A percentile compares a stretch with the other conserved stretches of the same genome.
phyloP scores from a whole-genome alignment of 2,888 invertebrate genomes.

The Pterobdella sp. region DNA sequence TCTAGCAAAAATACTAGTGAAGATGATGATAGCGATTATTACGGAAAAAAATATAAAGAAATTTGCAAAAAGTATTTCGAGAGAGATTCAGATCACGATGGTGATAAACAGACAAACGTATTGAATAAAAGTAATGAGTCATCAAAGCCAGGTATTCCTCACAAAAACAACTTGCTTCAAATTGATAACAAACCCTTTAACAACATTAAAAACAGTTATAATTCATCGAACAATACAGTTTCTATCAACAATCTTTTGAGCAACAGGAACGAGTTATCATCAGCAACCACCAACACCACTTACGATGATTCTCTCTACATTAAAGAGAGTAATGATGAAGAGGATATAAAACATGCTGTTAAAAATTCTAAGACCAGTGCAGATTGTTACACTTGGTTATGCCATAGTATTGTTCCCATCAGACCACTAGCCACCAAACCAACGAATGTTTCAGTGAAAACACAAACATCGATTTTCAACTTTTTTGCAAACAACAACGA shows the following conservation, averaged over 20 bases:
- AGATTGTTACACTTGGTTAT: background rate
- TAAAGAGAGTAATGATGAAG: background rate
- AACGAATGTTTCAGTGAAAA: background rate
- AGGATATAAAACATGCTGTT: background rate
- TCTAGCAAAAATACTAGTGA: too few species aligned
- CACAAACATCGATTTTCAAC: background rate
- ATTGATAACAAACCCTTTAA: background rate
- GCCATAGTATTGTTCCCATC: background rate
- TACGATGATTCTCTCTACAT: background rate
- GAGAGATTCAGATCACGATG: conserved; percentile 10
- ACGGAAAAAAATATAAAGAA: background rate
- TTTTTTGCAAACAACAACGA: background rate
- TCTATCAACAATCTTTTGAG: background rate
- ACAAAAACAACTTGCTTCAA: background rate
- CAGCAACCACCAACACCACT: background rate
- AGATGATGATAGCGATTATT: background rate
- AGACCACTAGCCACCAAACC: background rate
- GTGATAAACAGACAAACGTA: background rate
- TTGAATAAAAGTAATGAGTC: background rate
- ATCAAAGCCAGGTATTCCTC: background rate
- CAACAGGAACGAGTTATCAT: background rate
- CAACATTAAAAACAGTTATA: background rate
- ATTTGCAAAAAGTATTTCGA: background rate
- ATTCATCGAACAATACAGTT: background rate
- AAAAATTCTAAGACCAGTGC: background rate